These are phyloP conservation scores for Muricea muricata DNA, from an alignment of 92 coral and sea anemone genomes.

Conservation along the genomic window DNA sequence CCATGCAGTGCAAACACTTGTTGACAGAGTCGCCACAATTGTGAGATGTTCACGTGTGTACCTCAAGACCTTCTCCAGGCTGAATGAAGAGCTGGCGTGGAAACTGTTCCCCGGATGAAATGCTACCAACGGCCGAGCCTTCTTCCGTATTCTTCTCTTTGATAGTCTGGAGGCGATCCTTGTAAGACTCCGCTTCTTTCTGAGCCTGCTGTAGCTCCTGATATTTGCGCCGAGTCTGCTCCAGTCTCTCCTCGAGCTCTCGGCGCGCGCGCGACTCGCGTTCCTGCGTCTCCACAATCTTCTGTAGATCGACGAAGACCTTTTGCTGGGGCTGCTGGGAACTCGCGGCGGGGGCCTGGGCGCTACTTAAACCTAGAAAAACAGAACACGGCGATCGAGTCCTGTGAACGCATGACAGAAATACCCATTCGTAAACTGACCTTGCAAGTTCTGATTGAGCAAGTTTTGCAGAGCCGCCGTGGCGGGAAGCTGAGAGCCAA, in stretches of 20 bases:
- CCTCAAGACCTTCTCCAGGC: constrained; percentile 1
- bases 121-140: constrained; percentile 9
- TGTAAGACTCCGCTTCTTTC: constrained; percentile 89
- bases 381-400: constrained; percentile 13
- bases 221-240: constrained; percentile 82
- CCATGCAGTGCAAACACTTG: too few relatives aligned
- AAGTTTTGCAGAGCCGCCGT: constrained; percentile 38
- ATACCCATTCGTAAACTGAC: not conserved
- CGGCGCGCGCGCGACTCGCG: constrained; percentile 82
- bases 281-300: constrained; percentile 83
- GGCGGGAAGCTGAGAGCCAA: constrained; percentile 32
- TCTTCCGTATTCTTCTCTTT: not conserved
- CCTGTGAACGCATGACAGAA: not conserved
- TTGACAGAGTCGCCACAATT: too few relatives aligned
- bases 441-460: constrained; percentile 33
- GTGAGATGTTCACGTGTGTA: too few relatives aligned
- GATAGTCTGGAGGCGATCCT: constrained; percentile 80
- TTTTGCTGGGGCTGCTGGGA: constrained; percentile 49
- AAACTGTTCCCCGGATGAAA: constrained; percentile 32
- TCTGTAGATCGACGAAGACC: constrained; percentile 93
- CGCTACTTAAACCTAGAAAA: constrained; percentile 39
- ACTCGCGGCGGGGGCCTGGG: constrained; percentile 21
- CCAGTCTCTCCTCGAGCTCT: constrained; percentile 88
- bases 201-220: constrained; percentile 94
- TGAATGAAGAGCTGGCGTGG: constrained; percentile 29